Evolutionary conservation across 2,888 invertebrate species (phyloP), one percentile per base, ranked within the genome.

Genomic region (Odontothrips loti): DNA sequence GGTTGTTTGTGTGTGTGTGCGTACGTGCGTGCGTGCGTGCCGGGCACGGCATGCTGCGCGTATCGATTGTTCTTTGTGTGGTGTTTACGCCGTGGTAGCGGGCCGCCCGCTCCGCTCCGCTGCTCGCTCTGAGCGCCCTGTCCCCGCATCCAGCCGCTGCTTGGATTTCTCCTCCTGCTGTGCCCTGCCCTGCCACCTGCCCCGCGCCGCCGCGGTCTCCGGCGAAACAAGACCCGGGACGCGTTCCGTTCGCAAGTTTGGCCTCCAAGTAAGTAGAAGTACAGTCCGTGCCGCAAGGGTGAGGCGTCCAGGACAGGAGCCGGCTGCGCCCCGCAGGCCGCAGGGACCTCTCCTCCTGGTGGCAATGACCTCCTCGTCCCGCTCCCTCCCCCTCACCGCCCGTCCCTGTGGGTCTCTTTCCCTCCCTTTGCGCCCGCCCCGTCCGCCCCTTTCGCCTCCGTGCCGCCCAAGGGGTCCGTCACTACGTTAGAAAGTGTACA

Each of bases 281-380:
- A 9, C 23, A n/a, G 34, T n/a, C 9, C 27, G n/a, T n/a, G n/a
- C n/a, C n/a, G n/a, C n/a, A n/a, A 79, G 29, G 78, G 79, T 47
- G 81, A n/a, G n/a, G n/a, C n/a, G n/a, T n/a, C n/a, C 81, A 15
- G 80, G 34, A 43, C 29, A 58, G 83, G 81, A 51, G 80, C 81
- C n/a, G 82, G 82, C 79, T 82, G 68, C 48, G 81, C 82, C 80
- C 80, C 82, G 20, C 81, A 82, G 29, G 81, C 82, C n/a, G 82
- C 79, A 43, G 80, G 80, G 0, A 83, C 83, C 11, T 82, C 83
- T 9, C 81, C 82, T 79, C 83, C 82, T 47, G 82, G 82, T 78
- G 80, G 82, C 51, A 79, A 80, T 47, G 81, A 83, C 79, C 80
- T 80, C 68, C 82, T 1, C 51, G 20, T 20, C 51, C 12, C 51